Conservation (phyloP, 2,797 vertebrate genomes). For the Crotalus adamanteus region DNA sequence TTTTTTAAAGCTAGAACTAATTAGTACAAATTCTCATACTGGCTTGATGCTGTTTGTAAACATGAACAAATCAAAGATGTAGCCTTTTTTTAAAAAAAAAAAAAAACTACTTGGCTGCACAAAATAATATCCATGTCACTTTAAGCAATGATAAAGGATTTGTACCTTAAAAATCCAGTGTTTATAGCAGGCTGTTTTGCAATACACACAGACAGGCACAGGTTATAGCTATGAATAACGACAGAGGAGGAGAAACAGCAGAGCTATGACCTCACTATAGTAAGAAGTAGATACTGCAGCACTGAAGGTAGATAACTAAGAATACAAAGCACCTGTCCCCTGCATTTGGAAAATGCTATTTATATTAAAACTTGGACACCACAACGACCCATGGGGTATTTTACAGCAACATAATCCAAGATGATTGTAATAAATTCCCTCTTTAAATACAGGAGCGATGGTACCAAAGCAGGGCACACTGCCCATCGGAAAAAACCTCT, state of each 20-base stretch:
- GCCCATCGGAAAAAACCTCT: neutral
- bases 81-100: neutral
- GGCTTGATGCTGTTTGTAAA: neutral
- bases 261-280: constrained; percentile 51
- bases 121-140: neutral
- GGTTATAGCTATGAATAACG: neutral
- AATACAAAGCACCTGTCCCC: constrained; percentile 17
- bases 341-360: neutral
- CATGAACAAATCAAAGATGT: neutral
- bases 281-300: constrained; percentile 34
- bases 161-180: neutral
- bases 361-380: neutral
- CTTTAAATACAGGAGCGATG: neutral
- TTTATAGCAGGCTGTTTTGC: neutral
- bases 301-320: neutral
- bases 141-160: neutral
- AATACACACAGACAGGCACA: neutral
- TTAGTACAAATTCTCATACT: neutral
- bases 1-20: neutral
- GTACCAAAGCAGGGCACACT: neutral
- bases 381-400: neutral
- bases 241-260: constrained; percentile 10
- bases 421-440: neutral
- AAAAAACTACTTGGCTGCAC: neutral
- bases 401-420: neutral